Base-by-base conservation (phyloP, 2,113 vertebrate species). In the Phaethon lepturus region DNA sequence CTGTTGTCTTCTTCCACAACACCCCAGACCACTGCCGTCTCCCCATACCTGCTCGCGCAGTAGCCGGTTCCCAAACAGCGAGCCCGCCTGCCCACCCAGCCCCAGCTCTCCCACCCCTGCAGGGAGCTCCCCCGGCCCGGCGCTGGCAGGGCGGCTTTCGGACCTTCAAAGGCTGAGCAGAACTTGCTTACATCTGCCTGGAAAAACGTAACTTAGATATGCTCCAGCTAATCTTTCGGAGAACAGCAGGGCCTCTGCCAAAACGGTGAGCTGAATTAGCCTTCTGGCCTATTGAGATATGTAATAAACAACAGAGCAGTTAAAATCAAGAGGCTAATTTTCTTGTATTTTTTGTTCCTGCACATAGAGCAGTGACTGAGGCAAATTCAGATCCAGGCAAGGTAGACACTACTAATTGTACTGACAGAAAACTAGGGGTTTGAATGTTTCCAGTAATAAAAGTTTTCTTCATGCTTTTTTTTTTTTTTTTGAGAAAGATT, bases 11-110 rank as follows among this genome's bases (percentile, higher is more conserved):
- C 24, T 42, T 58, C n/a, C 9, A 25, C 50, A 83, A 31, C 9
- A 67, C 4, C 9, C 23, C 60, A 35, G 44, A 25, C 16, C 38
- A 20, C n/a, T n/a, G 18, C 10, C 0, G 0, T 44, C 18, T 77
- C 35, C 56, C 60, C 33, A 49, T 4, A 40, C 16, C 47, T 42
- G 25, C 22, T 62, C 31, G 8, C 28, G 47, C 17, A 35, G 47
- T 25, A 35, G 38, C 38, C 38, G 38, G 38, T 38, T 38, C 38
- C 38, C 38, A 38, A 38, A 7, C 38, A 38, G 38, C 38, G 8
- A 7, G 38, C 38, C 8, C 38, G n/a, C 42, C 8, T 23, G 47
- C 24, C 16, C 0, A 0, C 11, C 15, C 11, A 20, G 75, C 40
- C 25, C 33, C 40, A 44, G 47, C 25, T 88, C 10, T 5, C 17